phyloP scores from a whole-genome alignment of 2,888 invertebrate species.

The Alitta virens region DNA sequence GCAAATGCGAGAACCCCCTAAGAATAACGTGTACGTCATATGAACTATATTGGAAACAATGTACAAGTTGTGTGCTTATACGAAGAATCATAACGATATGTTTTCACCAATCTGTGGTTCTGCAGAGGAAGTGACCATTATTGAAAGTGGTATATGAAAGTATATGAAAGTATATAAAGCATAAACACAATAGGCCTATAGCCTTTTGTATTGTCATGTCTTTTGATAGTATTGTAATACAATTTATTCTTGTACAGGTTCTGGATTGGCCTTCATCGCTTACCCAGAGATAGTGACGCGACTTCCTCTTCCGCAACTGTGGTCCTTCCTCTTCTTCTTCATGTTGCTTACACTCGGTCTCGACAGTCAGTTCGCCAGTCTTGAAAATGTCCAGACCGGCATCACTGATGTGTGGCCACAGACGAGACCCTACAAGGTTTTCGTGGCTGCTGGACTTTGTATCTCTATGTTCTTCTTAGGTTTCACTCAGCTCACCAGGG shows the following conservation, averaged over 20 bases:
- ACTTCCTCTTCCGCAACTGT: conserved; percentile 43
- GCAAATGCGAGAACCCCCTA: no score
- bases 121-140: no score
- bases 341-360: conserved; percentile 32
- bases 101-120: no score
- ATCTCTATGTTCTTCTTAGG: conserved; percentile 19
- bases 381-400: conserved; percentile 21
- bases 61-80: no score
- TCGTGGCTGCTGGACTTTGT: conserved; percentile 15
- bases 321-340: conserved; percentile 45
- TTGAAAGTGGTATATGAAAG: no score
- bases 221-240: no score
- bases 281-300: conserved; percentile 48
- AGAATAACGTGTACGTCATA: no score
- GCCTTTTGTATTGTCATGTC: no score
- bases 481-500: conserved; percentile 20
- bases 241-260: conserved; percentile 33
- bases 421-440: conserved; percentile 13
- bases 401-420: conserved; percentile 19
- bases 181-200: no score
- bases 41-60: no score
- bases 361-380: conserved; percentile 28
- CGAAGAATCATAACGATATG: no score
- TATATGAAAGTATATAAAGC: no score
- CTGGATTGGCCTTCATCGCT: conserved; percentile 46